These are phyloP conservation scores for Acleris cristana DNA, from an alignment of 2,888 invertebrate species.

Conservation along the genomic window DNA sequence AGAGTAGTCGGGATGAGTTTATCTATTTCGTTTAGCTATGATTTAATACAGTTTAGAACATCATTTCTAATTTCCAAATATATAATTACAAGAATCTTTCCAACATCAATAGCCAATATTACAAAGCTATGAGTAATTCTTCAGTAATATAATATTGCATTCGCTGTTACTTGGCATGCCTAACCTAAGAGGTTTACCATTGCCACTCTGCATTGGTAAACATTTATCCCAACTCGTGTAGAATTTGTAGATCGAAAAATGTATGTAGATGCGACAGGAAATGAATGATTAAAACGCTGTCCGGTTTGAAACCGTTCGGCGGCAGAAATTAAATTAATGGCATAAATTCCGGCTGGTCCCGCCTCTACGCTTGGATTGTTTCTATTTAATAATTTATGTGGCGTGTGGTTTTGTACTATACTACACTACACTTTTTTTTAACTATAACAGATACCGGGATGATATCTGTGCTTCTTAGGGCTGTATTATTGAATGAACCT, in stretches of 20 bases:
- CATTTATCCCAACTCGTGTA: not conserved
- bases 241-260: not conserved
- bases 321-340: slow-evolving; percentile 28
- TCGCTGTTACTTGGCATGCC: no score
- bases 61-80: no score
- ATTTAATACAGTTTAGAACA: no score
- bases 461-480: no score
- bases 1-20: no score
- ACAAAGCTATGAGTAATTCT: no score
- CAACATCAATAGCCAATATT: no score
- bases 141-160: no score
- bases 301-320: slow-evolving; percentile 11
- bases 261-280: slow-evolving; percentile 6
- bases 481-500: no score
- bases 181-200: no score
- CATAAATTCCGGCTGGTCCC: slow-evolving; percentile 19
- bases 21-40: no score
- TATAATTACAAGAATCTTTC: no score
- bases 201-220: not conserved
- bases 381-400: slow-evolving; percentile 15
- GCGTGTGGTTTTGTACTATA: slow-evolving; percentile 5
- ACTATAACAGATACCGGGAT: not conserved
- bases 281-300: slow-evolving; percentile 25
- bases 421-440: not conserved
- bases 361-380: slow-evolving; percentile 24